phyloP scores from a whole-genome alignment of 2,113 vertebrate species.

The Brachyistius frenatus region DNA sequence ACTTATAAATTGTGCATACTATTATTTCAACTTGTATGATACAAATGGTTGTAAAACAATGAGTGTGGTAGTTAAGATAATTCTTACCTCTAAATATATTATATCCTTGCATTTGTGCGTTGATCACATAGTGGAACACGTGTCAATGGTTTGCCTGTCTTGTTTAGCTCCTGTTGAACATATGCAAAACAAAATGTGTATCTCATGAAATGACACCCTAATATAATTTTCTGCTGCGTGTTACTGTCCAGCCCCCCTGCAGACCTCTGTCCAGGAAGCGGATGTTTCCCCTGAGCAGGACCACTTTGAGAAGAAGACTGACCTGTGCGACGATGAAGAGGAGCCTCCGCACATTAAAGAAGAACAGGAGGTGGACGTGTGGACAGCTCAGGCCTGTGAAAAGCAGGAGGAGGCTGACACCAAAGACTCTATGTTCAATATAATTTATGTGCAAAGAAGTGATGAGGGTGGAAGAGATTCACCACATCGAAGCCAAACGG shows the following conservation, averaged over 20 bases:
- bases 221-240: neutral
- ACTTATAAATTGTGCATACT: too few species aligned
- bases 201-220: neutral
- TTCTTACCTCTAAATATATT: too few species aligned
- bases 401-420: conserved; percentile 21
- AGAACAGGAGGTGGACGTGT: conserved; percentile 40
- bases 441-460: conserved; percentile 44
- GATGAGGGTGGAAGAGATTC: conserved; percentile 2
- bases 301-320: neutral
- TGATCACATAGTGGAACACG: too few species aligned
- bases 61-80: too few species aligned
- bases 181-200: neutral
- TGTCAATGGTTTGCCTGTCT: too few species aligned
- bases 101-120: too few species aligned
- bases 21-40: too few species aligned
- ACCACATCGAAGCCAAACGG: neutral
- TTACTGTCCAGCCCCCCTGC: conserved; percentile 6
- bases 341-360: conserved; percentile 29
- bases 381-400: neutral
- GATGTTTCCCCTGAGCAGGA: neutral
- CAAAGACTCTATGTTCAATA: conserved; percentile 52
- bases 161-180: neutral
- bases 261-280: conserved; percentile 13
- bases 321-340: conserved; percentile 5
- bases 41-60: too few species aligned